Percentiles rank a stretch among this genome's conserved stretches.
These are phyloP conservation scores for Microctonus brassicae DNA, from an alignment of 2,888 invertebrate species.

Conservation along the genomic window DNA sequence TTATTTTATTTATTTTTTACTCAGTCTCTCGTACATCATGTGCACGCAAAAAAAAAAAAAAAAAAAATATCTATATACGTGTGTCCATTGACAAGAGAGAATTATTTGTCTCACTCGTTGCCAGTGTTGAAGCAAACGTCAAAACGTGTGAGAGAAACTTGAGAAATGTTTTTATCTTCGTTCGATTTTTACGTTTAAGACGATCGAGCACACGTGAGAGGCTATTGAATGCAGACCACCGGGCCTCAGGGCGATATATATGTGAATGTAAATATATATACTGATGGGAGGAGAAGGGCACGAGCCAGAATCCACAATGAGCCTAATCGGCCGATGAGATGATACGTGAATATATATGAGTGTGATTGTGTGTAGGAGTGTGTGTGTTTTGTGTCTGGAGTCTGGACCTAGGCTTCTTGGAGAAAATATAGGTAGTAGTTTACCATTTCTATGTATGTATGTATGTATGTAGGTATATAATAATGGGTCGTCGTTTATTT, in stretches of 20 bases:
- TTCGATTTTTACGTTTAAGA: constrained; percentile 28
- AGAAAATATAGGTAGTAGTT: constrained; percentile 8
- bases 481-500: constrained; percentile 26
- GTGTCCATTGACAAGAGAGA: constrained; percentile 18
- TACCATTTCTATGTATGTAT: too few relatives aligned
- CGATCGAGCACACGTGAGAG: constrained; percentile 27
- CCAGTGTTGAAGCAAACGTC: not conserved
- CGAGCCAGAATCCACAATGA: constrained; percentile 55
- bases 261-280: not conserved
- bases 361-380: not conserved
- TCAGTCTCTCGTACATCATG: not conserved
- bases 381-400: not conserved
- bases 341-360: too few relatives aligned
- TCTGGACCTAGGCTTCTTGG: constrained; percentile 27
- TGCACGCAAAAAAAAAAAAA: constrained; percentile 25
- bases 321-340: constrained; percentile 63
- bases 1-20: not conserved
- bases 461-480: constrained; percentile 9
- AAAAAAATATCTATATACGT: too few relatives aligned
- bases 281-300: constrained; percentile 22
- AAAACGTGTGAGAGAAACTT: not conserved
- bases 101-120: not conserved
- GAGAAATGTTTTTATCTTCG: constrained; percentile 11
- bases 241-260: constrained; percentile 40
- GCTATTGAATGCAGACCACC: constrained; percentile 52